Evolutionary conservation across 1,140 invertebrate genomes (phyloP), one percentile per base, ranked within the genome.

Genomic region (Achroia grisella): DNA sequence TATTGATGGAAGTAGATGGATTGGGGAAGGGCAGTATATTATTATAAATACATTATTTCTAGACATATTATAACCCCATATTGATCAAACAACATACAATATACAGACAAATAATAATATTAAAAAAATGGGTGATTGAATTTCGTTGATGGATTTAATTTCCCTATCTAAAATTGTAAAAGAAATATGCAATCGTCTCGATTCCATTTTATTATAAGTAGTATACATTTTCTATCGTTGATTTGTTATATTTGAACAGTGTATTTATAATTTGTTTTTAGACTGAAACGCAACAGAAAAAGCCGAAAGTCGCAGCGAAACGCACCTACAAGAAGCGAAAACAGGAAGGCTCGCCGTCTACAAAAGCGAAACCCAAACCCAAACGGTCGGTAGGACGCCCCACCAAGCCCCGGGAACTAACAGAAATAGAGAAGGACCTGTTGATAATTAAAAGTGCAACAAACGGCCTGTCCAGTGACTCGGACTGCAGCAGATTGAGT

Each of bases 341-440:
- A 48, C 47, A 40, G 10, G 70, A 73, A 42, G 50, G 67, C 10
- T 66, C 70, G 0, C 73, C 73, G 0, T 57, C 64, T 0, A 56
- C 63, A 4, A 54, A 68, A 52, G 56, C 65, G 2, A 53, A 68
- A 52, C 52, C 45, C 1, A 53, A 56, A 51, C 56, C 43, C 0
- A 62, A 62, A 44, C 39, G 39, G 4, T 47, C 45, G 0, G 39
- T 59, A 5, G 67, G 61, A 1, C 54, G 69, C 43, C 65, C 77
- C 0, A 48, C 59, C 8, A 73, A 83, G 44, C 61, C 73, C 1
- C 58, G 62, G 33, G 75, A 83, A 35, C 40, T 83, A 4, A 76
- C 74, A 0, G 79, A 83, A 9, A 79, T 83, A 13, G 79, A 81
- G 28, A 83, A 81, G 40, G 79, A 83, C 39, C 43, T 83, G 0